Evolutionary conservation across 2,888 invertebrate species (phyloP), one percentile per base, ranked within the genome.

Genomic region (Leucophenga maculata): DNA sequence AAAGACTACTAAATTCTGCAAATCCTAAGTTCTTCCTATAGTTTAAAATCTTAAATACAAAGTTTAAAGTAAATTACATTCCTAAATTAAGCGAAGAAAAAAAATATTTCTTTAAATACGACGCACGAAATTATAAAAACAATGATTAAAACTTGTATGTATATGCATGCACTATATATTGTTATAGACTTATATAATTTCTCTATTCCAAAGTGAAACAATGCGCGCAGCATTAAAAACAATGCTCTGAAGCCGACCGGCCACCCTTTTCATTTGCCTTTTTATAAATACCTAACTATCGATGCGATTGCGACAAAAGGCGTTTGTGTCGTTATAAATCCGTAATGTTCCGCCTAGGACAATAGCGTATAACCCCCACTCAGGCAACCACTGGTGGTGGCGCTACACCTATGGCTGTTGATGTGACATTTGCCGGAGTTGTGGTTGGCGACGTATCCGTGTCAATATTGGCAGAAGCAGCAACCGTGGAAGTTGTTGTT

Each of bases 311-410:
- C 50, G 50, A 26, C 4, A 26, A 26, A 26, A 26, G 26, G 26
- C 26, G 6, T 50, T 64, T 72, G 73, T 73, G 73, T 72, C 78
- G 78, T 78, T 85, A 85, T 77, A 85, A 85, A 75, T 85, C 84
- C 81, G 84, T 85, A 78, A 85, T 68, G 76, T 78, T 80, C 75
- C 83, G 84, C 72, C 85, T 85, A 72, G 85, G 86, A 77, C 86
- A 85, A 78, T 83, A 85, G 77, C 86, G 85, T 80, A 85, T 85
- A 67, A 85, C 85, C 84, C 85, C 85, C 85, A 85, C 85, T 85
- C 85, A 85, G 86, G 85, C 85, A 85, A 85, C 86, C 75, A 85
- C 86, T 32, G 85, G 85, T 16, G 85, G 85, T 67, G 83, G 83
- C 55, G 81, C 75, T 80, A 79, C 79, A 68, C 81, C 79, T 68